Percentiles rank a stretch among this genome's conserved stretches.
Conservation (phyloP, 37 sponge, comb jelly and placozoan genomes). For the Diacarnus erythraeanus region DNA sequence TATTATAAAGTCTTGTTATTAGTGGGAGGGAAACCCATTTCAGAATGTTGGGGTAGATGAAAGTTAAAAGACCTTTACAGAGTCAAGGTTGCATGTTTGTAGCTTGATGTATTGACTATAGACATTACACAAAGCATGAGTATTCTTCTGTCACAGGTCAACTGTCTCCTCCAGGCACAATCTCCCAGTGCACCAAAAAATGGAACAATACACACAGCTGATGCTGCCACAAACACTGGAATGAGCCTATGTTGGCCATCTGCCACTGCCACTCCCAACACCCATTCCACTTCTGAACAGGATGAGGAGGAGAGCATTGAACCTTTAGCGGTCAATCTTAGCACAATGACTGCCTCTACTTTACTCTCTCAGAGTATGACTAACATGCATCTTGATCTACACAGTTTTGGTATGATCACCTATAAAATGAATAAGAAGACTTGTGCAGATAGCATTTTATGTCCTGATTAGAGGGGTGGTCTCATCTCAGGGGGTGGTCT, state of each 20-base stretch:
- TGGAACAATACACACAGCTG: background rate
- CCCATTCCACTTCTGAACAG: too few species aligned
- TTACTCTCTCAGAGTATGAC: background rate
- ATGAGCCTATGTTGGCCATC: background rate
- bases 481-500: too few species aligned
- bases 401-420: slow-evolving; percentile 8
- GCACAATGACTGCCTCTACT: background rate
- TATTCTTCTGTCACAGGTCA: background rate
- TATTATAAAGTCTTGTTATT: too few species aligned
- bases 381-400: slow-evolving; percentile 20
- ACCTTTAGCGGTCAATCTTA: background rate
- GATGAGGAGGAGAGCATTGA: background rate
- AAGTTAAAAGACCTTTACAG: too few species aligned
- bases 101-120: too few species aligned
- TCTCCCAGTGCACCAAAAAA: background rate
- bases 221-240: slow-evolving; percentile 42
- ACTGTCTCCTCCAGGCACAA: background rate
- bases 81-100: too few species aligned
- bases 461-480: too few species aligned
- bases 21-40: background rate
- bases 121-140: too few species aligned
- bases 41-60: too few species aligned
- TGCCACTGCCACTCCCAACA: background rate
- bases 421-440: background rate
- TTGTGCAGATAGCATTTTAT: too few species aligned